These are phyloP conservation scores for Syngnathus floridae DNA, from an alignment of 2,113 vertebrate genomes.

Conservation along the genomic window DNA sequence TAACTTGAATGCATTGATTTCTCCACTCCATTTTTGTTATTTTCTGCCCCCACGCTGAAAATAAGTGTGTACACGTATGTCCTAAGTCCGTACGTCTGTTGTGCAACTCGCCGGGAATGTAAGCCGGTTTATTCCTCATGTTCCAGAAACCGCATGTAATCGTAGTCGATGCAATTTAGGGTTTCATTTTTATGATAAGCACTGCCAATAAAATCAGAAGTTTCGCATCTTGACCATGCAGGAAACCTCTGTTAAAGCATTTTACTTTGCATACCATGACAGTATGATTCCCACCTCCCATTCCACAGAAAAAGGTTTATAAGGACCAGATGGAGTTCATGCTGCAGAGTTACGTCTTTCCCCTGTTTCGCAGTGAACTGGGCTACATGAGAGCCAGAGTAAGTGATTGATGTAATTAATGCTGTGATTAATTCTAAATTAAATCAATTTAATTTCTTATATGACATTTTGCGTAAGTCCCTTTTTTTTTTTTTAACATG, in stretches of 20 bases:
- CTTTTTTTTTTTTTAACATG: not conserved
- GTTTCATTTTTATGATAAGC: not conserved
- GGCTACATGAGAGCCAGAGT: constrained; percentile 98
- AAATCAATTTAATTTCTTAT: not conserved
- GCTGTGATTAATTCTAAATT: not conserved
- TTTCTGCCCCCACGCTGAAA: too few relatives aligned
- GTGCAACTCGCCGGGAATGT: too few relatives aligned
- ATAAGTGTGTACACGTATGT: too few relatives aligned
- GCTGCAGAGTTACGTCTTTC: constrained; percentile 97
- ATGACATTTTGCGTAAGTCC: not conserved
- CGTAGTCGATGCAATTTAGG: not conserved
- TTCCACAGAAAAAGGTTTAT: constrained; percentile 92
- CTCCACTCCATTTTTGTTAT: too few relatives aligned
- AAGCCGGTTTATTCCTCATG: too few relatives aligned
- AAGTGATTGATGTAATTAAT: constrained; percentile 41
- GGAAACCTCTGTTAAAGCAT: not conserved
- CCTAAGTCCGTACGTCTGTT: too few relatives aligned
- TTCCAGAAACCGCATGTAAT: too few relatives aligned
- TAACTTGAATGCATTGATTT: too few relatives aligned
- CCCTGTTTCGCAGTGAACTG: constrained; percentile 90
- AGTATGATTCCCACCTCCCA: not conserved
- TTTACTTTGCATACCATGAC: not conserved
- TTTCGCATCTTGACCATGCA: not conserved
- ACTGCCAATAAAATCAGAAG: not conserved
- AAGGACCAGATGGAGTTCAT: constrained; percentile 99